Conservation (phyloP, 2,888 invertebrate genomes). For the Sesia apiformis region DNA sequence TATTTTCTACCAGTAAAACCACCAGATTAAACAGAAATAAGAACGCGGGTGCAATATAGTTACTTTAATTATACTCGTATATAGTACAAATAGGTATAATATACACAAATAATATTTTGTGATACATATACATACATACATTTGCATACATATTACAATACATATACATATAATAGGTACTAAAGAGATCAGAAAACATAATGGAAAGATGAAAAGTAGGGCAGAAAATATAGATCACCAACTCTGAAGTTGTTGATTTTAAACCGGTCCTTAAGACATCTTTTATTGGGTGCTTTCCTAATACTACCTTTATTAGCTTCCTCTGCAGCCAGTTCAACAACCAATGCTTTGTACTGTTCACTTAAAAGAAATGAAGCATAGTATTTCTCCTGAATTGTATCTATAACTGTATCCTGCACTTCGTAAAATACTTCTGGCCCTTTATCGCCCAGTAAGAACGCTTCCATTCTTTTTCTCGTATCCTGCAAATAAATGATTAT, state of each 20-base stretch:
- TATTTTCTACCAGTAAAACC: too few relatives aligned
- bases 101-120: neutral
- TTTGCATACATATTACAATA: too few relatives aligned
- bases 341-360: conserved; percentile 85
- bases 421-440: conserved; percentile 92
- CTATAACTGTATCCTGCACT: conserved; percentile 86
- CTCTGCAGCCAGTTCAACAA: conserved; percentile 78
- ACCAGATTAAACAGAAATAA: too few relatives aligned
- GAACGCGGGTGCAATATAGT: too few relatives aligned
- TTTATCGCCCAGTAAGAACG: conserved; percentile 89
- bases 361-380: conserved; percentile 92
- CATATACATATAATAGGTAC: too few relatives aligned
- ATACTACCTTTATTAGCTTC: conserved; percentile 63
- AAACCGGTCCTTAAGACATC: too few relatives aligned
- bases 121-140: neutral
- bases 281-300: too few relatives aligned
- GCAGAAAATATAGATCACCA: too few relatives aligned
- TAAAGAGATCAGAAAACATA: too few relatives aligned
- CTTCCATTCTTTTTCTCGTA: conserved; percentile 88
- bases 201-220: too few relatives aligned
- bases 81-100: neutral
- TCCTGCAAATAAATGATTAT: conserved; percentile 42
- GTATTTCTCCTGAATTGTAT: conserved; percentile 88
- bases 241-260: too few relatives aligned
- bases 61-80: too few relatives aligned